Conservation (phyloP, 2,888 invertebrate genomes). For the Troides aeacus region DNA sequence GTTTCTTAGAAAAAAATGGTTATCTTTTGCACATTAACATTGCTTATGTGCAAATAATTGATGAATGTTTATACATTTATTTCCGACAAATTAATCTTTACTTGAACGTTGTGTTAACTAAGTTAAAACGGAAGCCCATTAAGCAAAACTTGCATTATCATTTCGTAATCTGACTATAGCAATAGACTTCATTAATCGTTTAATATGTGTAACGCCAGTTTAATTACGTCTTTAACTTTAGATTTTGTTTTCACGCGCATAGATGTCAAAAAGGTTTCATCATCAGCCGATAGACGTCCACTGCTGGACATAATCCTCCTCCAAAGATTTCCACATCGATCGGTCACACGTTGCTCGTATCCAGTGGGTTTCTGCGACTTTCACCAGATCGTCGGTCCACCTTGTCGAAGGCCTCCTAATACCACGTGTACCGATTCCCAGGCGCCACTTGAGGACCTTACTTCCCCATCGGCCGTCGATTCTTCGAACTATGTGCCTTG, state of each 20-base stretch:
- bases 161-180: conserved; percentile 20
- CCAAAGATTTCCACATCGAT: too few species aligned
- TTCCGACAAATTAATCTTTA: conserved; percentile 16
- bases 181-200: conserved; percentile 2
- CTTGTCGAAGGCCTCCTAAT: too few species aligned
- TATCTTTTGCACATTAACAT: conserved; percentile 9
- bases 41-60: conserved; percentile 10
- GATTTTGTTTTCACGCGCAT: not conserved
- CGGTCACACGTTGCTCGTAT: too few species aligned
- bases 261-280: too few species aligned
- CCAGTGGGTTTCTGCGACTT: too few species aligned
- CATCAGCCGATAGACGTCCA: too few species aligned
- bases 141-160: conserved; percentile 23
- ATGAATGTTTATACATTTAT: conserved; percentile 22
- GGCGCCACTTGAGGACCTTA: too few species aligned
- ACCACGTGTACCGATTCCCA: too few species aligned
- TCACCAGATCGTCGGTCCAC: too few species aligned
- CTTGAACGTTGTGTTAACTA: conserved; percentile 17
- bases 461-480: too few species aligned
- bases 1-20: not conserved
- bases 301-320: too few species aligned
- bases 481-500: too few species aligned
- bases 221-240: not conserved
- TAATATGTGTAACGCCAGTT: not conserved
- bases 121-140: conserved; percentile 26